Conservation (phyloP, 2,113 vertebrate species). For the Marmota monax region DNA sequence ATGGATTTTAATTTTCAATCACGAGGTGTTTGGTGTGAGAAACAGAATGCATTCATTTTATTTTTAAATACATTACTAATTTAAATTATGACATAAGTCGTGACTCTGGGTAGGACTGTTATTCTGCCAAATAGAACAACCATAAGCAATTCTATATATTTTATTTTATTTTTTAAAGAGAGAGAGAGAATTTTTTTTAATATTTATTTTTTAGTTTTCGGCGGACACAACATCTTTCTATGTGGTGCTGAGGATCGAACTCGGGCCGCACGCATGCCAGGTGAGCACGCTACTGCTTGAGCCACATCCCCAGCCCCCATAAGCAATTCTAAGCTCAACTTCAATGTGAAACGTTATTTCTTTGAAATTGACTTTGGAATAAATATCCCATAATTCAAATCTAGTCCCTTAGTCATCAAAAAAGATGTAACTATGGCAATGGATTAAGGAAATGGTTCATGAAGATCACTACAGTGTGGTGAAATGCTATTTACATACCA, state of each 20-base stretch:
- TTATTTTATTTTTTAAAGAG: no score
- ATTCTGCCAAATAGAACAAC: background rate
- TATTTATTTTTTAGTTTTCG: no score
- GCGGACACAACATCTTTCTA: no score
- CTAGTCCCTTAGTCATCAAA: background rate
- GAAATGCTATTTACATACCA: background rate
- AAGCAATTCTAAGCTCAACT: background rate
- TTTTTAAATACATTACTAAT: background rate
- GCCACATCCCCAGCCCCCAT: background rate
- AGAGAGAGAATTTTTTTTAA: no score
- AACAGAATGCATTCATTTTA: background rate
- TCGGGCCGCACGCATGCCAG: no score
- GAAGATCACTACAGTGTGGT: background rate
- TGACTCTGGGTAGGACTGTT: background rate
- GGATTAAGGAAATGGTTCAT: background rate
- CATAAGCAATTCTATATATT: background rate
- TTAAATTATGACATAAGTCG: background rate
- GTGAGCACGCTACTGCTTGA: no score
- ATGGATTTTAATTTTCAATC: background rate
- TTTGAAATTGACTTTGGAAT: background rate
- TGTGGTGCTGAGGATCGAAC: no score
- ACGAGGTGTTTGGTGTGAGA: background rate
- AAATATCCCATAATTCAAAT: background rate
- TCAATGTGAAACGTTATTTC: background rate
- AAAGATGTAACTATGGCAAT: background rate